Evolutionary conservation across 1,140 invertebrate species (phyloP), one percentile per base, ranked within the genome.

Genomic region (Drosophila littoralis): DNA sequence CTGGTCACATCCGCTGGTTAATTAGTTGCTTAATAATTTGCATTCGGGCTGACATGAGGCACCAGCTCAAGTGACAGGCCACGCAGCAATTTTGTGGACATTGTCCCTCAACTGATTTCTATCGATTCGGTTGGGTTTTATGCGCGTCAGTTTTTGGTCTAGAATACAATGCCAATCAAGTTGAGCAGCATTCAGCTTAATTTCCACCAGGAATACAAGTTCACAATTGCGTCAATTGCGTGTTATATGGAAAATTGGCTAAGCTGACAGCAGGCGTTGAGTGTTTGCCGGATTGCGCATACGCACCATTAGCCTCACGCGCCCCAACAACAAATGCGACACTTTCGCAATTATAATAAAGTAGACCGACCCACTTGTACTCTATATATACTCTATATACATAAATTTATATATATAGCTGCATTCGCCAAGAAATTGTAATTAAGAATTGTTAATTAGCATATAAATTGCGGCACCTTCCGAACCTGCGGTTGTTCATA

Each of bases 21-120:
- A 88, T 88, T 88, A 89, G 83, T 88, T 88, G 77, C 84, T 88
- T 75, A 89, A 88, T 88, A 89, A 88, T 88, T 88, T 81, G 80
- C 84, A 78, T 83, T 59, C 51, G 52, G 70, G 17, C 67, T 69
- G 83, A 84, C 77, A 75, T 66, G 76, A 40, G n/a, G 55, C 80
- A 59, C 80, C 68, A 52, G 60, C 83, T 86, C 83, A 88, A 86
- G 83, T 83, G 83, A 84, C 84, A 77, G 70, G 46, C 65, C 68
- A 9, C 77, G 61, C 79, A 66, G 55, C 63, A 59, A 65, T 52
- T 81, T 86, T 83, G 83, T 77, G 71, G 73, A 72, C 69, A 65
- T 65, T 59, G 57, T 59, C 57, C 57, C 57, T 46, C 57, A 46
- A 59, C 28, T 75, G 73, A 75, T 75, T 71, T 75, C 67, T 59